Base-by-base conservation (phyloP, 64 coral and sea anemone species). In the Pachyseris speciosa region DNA sequence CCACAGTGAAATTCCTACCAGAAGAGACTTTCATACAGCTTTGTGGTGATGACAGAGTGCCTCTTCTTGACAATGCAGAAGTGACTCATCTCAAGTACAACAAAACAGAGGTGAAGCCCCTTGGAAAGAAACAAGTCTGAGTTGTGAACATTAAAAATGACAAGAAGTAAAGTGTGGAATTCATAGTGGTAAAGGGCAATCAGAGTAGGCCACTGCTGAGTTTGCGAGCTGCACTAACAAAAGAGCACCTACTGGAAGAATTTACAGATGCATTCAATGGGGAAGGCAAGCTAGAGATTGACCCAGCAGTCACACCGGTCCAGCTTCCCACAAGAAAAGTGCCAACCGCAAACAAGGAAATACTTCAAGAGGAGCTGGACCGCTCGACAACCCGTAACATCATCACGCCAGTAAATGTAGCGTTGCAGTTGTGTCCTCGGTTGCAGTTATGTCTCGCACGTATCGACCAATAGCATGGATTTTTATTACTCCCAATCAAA, bases 141-240 rank as follows among this genome's bases (percentile, higher is more conserved):
- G 75, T 94, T 52, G 41, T 74, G 27, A 94, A 94, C 9, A 74
- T 75, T 6, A 93, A 75, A 64, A 86, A 93, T 67, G 72, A 59
- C 20, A 79, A n/a, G 63, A 69, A 66, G 9, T 94, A 94, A 74
- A 88, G 74, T 72, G 63, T 94, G 39, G 91, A 94, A 31, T 94
- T 94, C 48, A 19, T 83, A 28, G 85, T 88, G 30, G 34, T 88
- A 37, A 87, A 88, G 25, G 83, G 84, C 20, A n/a, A n/a, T n/a
- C 67, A 69, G 11, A 63, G 32, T 17, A 93, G 17, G 33, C 74
- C 58, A 4, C 59, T 93, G 17, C 41, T 93, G 26, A 75, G 84
- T 9, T 87, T 55, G 24, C 33, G 49, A 88, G 74, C 74, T 13
- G 88, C 19, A 78, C 34, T 69, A 64, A 29, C 64, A 83, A 53